phyloP scores from a whole-genome alignment of 2,888 invertebrate genomes.

The Cephus sareptanus region DNA sequence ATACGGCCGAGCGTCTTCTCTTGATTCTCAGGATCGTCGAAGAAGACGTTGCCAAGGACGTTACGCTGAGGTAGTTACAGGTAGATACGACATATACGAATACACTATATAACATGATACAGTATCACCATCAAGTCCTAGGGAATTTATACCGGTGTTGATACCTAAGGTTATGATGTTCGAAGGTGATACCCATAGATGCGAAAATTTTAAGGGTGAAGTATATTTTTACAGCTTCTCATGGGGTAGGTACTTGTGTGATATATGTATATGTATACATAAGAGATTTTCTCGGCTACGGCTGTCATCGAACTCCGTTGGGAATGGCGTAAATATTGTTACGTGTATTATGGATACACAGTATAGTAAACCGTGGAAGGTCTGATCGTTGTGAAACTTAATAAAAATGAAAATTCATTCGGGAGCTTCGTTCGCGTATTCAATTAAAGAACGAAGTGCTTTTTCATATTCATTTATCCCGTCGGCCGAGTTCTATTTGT shows the following conservation, averaged over 20 bases:
- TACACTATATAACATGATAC: neutral
- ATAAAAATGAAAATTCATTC: constrained; percentile 61
- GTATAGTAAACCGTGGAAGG: neutral
- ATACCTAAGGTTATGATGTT: neutral
- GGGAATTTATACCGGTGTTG: neutral
- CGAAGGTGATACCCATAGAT: neutral
- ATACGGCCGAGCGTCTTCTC: neutral
- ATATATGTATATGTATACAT: no score
- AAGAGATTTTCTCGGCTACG: neutral
- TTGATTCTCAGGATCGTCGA: neutral
- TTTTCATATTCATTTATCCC: constrained; percentile 57
- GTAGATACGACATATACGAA: neutral
- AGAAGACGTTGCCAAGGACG: neutral
- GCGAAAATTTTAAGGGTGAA: neutral
- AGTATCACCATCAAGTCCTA: neutral
- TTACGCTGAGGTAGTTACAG: neutral
- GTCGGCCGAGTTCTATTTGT: constrained; percentile 43
- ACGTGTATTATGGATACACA: neutral
- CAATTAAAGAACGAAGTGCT: constrained; percentile 61
- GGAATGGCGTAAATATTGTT: neutral
- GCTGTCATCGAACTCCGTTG: neutral
- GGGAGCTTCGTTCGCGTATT: constrained; percentile 40
- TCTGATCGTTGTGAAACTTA: constrained; percentile 28
- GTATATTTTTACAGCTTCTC: neutral
- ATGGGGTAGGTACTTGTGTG: neutral